These are phyloP conservation scores for western clawed frog (Xenopus tropicalis) DNA, from an alignment of 2,113 vertebrate species.

Conservation along the genomic window DNA sequence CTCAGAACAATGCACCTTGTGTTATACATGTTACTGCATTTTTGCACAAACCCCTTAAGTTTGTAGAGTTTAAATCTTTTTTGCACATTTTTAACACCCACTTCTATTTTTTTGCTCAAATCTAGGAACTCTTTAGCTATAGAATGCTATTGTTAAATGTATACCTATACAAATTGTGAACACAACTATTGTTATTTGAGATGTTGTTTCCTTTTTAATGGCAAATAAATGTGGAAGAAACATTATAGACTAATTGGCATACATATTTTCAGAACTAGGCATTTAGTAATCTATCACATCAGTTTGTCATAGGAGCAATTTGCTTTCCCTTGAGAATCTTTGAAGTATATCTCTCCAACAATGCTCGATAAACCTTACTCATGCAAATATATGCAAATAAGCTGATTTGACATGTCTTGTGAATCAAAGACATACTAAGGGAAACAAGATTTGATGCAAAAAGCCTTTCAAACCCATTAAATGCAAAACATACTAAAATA, in stretches of 20 bases:
- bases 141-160: background rate
- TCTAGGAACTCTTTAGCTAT: no score
- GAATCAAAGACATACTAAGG: background rate
- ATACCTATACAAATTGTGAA: background rate
- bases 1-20: no score
- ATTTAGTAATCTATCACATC: conserved; percentile 19
- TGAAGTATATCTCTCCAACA: background rate
- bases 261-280: background rate
- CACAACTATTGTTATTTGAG: conserved; percentile 12
- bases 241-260: conserved; percentile 13
- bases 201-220: background rate
- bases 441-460: background rate
- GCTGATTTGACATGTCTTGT: conserved; percentile 6
- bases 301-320: conserved; percentile 6
- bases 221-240: no score
- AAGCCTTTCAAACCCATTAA: no score
- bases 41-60: no score
- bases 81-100: no score
- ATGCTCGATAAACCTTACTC: no score
- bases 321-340: conserved; percentile 3
- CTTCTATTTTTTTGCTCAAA: no score
- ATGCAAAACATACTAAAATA: background rate
- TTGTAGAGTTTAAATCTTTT: no score
- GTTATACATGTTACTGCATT: no score
- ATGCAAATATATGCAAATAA: conserved; percentile 6